phyloP scores from a whole-genome alignment of 1,140 invertebrate species.

The Paramacrobiotus metropolitanus region DNA sequence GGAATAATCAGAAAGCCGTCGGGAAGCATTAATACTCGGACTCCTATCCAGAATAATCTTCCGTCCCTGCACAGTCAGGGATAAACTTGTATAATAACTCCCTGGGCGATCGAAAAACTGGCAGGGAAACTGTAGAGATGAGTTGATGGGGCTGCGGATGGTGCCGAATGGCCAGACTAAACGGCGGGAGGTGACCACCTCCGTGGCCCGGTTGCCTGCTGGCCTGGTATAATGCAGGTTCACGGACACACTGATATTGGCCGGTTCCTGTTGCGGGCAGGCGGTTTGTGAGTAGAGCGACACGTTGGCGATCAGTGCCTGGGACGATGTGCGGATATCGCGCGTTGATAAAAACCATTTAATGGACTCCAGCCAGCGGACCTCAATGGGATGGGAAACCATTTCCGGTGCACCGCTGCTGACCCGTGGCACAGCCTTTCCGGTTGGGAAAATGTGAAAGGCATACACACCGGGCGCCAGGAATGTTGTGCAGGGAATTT shows the following conservation, averaged over 20 bases:
- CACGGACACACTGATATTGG: background rate
- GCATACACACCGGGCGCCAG: background rate
- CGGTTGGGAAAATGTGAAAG: background rate
- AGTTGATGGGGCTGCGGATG: background rate
- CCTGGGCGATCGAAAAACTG: background rate
- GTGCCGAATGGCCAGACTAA: background rate
- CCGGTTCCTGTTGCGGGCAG: background rate
- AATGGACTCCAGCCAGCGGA: background rate
- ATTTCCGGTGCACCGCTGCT: background rate
- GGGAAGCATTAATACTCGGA: background rate
- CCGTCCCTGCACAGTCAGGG: background rate
- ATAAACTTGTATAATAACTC: background rate
- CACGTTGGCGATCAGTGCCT: background rate
- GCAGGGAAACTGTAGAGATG: background rate
- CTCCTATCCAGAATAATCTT: background rate
- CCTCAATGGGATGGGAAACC: background rate
- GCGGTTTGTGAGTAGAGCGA: background rate
- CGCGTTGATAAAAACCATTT: background rate
- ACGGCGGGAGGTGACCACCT: no score
- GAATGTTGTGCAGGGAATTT: background rate
- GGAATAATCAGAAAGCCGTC: background rate
- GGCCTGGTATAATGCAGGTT: background rate
- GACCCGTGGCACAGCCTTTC: background rate
- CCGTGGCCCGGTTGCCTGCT: no score
- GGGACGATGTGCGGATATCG: background rate